phyloP scores from a whole-genome alignment of 92 coral and sea anemone genomes.

The Virgularia gustaviana region DNA sequence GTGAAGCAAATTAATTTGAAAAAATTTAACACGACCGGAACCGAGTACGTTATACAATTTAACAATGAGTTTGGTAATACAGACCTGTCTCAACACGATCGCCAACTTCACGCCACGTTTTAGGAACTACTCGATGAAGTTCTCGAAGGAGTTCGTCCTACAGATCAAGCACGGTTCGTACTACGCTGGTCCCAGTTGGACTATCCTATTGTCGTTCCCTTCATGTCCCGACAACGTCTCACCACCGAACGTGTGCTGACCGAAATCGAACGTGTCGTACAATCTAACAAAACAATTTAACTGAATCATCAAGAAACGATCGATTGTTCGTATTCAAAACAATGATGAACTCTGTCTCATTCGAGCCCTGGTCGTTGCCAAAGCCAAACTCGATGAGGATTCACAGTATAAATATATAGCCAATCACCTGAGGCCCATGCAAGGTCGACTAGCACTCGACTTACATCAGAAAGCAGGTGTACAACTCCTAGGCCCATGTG shows the following conservation, averaged over 20 bases:
- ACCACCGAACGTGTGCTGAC: neutral
- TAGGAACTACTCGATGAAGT: neutral
- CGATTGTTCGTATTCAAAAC: conserved; percentile 7
- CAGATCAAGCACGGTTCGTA: conserved; percentile 3
- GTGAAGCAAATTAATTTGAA: too few species aligned
- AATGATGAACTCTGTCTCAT: neutral
- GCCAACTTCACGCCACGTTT: neutral
- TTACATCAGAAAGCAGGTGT: neutral
- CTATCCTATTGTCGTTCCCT: too few species aligned
- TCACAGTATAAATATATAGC: neutral
- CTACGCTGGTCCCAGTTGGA: neutral
- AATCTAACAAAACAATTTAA: neutral
- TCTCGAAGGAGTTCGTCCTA: neutral
- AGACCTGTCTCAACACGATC: neutral
- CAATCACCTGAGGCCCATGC: neutral
- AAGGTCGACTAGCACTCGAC: neutral
- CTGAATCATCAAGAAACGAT: too few species aligned
- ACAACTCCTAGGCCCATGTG: neutral
- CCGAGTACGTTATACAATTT: neutral
- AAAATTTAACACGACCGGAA: neutral
- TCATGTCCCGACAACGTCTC: neutral
- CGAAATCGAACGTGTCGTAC: conserved; percentile 3
- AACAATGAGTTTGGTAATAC: neutral
- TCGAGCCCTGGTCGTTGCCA: neutral
- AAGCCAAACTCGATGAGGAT: neutral